These are phyloP conservation scores for Falco cherrug DNA, from an alignment of 2,797 vertebrate genomes.

Conservation along the genomic window DNA sequence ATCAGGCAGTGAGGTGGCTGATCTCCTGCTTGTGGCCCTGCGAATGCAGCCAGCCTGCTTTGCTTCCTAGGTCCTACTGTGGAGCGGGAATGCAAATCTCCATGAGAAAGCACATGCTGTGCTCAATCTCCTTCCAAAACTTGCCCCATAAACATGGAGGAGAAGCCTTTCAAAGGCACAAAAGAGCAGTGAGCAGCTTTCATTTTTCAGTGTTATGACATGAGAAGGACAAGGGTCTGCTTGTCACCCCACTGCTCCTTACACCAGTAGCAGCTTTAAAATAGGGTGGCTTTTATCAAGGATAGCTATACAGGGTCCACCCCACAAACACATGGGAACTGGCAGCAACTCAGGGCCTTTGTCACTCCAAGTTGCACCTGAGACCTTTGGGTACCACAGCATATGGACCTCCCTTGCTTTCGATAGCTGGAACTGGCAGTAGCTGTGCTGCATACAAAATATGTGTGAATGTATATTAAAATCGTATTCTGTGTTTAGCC, in stretches of 20 bases:
- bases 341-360: neutral
- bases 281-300: neutral
- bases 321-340: neutral
- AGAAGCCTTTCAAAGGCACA: neutral
- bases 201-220: neutral
- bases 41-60: neutral
- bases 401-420: neutral
- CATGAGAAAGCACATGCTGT: neutral
- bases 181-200: neutral
- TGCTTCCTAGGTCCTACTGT: neutral
- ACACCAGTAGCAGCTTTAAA: neutral
- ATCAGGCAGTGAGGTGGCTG: neutral
- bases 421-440: neutral
- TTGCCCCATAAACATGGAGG: neutral
- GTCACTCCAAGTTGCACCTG: neutral
- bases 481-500: constrained; percentile 14
- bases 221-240: neutral
- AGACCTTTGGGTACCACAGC: neutral
- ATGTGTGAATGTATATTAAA: constrained; percentile 27
- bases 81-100: neutral
- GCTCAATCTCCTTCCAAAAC: neutral
- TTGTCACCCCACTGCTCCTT: neutral
- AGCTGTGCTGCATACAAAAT: neutral
- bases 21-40: neutral
- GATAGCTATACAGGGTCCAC: neutral